These are phyloP conservation scores for Phyllotreta cruciferae DNA, from an alignment of 2,888 invertebrate genomes.

Conservation along the genomic window DNA sequence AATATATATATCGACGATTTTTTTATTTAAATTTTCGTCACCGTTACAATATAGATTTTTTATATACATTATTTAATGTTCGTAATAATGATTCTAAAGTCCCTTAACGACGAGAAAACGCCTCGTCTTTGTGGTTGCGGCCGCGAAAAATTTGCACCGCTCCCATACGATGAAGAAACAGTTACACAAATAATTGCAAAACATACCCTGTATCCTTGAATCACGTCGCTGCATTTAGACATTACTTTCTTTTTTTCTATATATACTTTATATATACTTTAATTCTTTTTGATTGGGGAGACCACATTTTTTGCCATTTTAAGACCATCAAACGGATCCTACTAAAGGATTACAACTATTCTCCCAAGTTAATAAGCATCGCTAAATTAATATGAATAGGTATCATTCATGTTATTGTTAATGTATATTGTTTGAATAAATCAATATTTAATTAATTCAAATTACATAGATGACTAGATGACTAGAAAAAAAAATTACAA, in stretches of 20 bases:
- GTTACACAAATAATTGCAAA: conserved; percentile 86
- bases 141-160: conserved; percentile 53
- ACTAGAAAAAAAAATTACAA: neutral
- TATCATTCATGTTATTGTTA: too few species aligned
- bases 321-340: conserved; percentile 9
- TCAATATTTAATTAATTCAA: conserved; percentile 27
- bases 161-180: conserved; percentile 57
- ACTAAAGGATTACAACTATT: neutral
- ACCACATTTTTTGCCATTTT: conserved; percentile 43
- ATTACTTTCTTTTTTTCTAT: conserved; percentile 51
- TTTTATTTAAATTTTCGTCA: too few species aligned
- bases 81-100: conserved; percentile 23
- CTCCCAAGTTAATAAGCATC: neutral
- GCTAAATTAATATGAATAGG: neutral
- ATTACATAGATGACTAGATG: neutral
- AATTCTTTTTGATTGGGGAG: conserved; percentile 52
- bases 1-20: too few species aligned
- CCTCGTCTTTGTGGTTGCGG: conserved; percentile 51
- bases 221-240: conserved; percentile 71
- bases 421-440: conserved; percentile 17
- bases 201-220: conserved; percentile 94
- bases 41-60: too few species aligned
- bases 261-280: too few species aligned
- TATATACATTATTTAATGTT: neutral
- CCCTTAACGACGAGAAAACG: conserved; percentile 42